Percentiles rank a stretch among this genome's conserved stretches.
These are phyloP conservation scores for Pteromalus puparum DNA, from an alignment of 1,140 invertebrate species.

Conservation along the genomic window DNA sequence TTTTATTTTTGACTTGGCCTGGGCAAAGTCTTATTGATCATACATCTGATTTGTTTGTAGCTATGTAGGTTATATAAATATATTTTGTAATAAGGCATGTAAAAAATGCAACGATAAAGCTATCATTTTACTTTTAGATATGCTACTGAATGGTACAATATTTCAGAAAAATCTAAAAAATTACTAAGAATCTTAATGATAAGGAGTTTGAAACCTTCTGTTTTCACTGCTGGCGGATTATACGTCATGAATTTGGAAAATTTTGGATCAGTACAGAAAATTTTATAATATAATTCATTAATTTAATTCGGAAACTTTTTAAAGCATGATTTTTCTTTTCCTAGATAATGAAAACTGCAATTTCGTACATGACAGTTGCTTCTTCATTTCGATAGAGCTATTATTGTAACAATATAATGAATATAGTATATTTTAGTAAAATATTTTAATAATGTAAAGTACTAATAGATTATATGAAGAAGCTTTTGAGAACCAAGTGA, in stretches of 20 bases:
- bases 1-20: neutral
- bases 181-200: slow-evolving; percentile 20
- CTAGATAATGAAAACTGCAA: slow-evolving; percentile 14
- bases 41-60: neutral
- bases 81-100: neutral
- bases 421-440: too few species aligned
- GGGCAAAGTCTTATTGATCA: slow-evolving; percentile 25
- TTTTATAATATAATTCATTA: neutral
- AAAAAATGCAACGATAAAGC: neutral
- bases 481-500: too few species aligned
- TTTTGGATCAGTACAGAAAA: slow-evolving; percentile 2
- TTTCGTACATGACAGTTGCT: slow-evolving; percentile 5
- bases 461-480: too few species aligned
- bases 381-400: neutral
- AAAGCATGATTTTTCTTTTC: neutral
- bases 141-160: slow-evolving; percentile 17
- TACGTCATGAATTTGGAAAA: slow-evolving; percentile 34
- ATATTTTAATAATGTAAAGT: too few species aligned
- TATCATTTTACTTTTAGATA: slow-evolving; percentile 11
- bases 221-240: slow-evolving; percentile 19
- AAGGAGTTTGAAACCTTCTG: neutral
- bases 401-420: neutral
- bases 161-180: slow-evolving; percentile 17
- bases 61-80: neutral
- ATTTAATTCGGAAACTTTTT: neutral